Evolutionary conservation across 2,113 vertebrate genomes (phyloP).

Genomic region (Pituophis catenifer): DNA sequence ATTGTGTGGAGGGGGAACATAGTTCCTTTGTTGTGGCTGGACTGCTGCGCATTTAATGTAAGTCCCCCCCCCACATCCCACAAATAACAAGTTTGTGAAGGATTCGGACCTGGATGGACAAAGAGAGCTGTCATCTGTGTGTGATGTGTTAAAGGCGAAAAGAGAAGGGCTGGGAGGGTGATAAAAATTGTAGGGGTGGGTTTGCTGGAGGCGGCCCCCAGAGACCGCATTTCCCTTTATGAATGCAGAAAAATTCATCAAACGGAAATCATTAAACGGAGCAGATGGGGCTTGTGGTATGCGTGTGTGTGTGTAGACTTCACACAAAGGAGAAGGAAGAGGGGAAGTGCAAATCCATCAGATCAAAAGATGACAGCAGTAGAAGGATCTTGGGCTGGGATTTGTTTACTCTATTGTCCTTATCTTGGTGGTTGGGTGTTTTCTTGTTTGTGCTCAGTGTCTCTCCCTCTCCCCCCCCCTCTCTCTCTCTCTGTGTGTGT

Average conservation of each 20-base stretch:
- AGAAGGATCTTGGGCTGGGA: background rate
- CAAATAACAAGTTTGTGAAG: slow-evolving; percentile 62
- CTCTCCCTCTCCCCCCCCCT: no score
- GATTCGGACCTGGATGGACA: slow-evolving; percentile 48
- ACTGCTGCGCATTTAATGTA: slow-evolving; percentile 83
- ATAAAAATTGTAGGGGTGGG: slow-evolving; percentile 67
- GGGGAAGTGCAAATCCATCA: slow-evolving; percentile 1
- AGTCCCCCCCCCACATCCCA: slow-evolving; percentile 60
- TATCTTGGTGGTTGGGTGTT: background rate
- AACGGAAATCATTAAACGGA: slow-evolving; percentile 75
- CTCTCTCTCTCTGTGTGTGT: background rate
- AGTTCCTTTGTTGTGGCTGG: slow-evolving; percentile 79
- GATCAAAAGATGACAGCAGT: slow-evolving; percentile 41
- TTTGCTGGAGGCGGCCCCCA: slow-evolving; percentile 64
- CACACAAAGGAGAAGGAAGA: slow-evolving; percentile 44
- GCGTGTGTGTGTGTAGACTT: background rate
- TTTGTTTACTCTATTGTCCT: slow-evolving; percentile 21
- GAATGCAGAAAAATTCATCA: slow-evolving; percentile 74
- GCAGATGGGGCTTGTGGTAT: slow-evolving; percentile 69
- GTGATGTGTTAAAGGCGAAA: slow-evolving; percentile 55
- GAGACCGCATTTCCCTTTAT: slow-evolving; percentile 68
- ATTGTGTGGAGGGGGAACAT: background rate
- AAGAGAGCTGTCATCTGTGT: slow-evolving; percentile 8
- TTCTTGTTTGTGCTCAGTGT: background rate
- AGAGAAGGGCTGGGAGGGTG: slow-evolving; percentile 57